phyloP scores from a whole-genome alignment of 2,797 vertebrate species.

The Decapterus maruadsi region DNA sequence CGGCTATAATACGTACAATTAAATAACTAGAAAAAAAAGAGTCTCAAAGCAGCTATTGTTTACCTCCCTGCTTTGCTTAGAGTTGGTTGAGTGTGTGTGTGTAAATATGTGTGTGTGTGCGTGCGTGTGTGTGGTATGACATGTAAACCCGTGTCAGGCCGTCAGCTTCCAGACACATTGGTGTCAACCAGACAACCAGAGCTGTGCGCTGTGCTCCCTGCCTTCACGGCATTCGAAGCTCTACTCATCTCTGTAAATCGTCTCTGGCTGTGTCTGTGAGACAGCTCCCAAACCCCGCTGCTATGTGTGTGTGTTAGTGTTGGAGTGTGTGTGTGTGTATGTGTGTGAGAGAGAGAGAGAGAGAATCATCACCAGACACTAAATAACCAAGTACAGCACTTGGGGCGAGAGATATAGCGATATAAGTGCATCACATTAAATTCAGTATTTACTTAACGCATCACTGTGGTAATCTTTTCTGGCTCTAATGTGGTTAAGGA shows the following conservation, averaged over 20 bases:
- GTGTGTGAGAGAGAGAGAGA: conserved; percentile 9
- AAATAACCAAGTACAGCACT: conserved; percentile 72
- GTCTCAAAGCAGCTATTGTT: conserved; percentile 60
- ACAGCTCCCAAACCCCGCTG: conserved; percentile 48
- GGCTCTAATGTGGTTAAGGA: conserved; percentile 79
- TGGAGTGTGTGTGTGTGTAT: conserved; percentile 25
- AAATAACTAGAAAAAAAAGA: conserved; percentile 32
- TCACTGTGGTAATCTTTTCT: conserved; percentile 72
- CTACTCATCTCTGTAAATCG: conserved; percentile 73
- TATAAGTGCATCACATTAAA: conserved; percentile 74
- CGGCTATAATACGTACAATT: conserved; percentile 22
- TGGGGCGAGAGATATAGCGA: conserved; percentile 61
- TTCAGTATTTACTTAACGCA: conserved; percentile 73
- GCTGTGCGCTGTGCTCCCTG: conserved; percentile 64
- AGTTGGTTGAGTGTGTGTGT: conserved; percentile 53
- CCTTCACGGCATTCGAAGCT: conserved; percentile 64
- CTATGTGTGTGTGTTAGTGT: conserved; percentile 25
- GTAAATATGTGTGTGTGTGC: conserved; percentile 29
- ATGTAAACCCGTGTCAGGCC: conserved; percentile 76
- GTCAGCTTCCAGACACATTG: conserved; percentile 77
- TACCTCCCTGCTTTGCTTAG: conserved; percentile 58
- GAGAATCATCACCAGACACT: conserved; percentile 57
- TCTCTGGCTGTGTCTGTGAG: conserved; percentile 73
- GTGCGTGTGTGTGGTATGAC: conserved; percentile 68
- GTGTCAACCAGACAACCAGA: conserved; percentile 74